Percentiles rank a stretch among this genome's conserved stretches.
phyloP scores from a whole-genome alignment of 2,888 invertebrate species.

The Drosophila planitibia region DNA sequence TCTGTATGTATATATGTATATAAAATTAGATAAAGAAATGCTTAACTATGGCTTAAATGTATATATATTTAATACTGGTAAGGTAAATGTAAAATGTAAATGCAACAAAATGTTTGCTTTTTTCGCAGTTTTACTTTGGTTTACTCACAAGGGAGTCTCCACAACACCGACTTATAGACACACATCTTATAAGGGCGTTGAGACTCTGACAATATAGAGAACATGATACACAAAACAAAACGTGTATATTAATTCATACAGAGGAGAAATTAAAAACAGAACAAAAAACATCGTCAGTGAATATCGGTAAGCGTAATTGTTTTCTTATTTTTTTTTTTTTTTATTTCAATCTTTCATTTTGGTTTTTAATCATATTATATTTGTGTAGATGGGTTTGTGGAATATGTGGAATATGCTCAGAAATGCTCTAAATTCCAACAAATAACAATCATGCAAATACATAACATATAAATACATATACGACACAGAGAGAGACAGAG shows the following conservation, averaged over 20 bases:
- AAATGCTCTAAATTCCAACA: conserved; percentile 16
- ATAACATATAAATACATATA: conserved; percentile 9
- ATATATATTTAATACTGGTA: conserved; percentile 26
- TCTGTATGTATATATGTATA: conserved; percentile 27
- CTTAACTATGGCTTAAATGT: conserved; percentile 25
- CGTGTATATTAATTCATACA: conserved; percentile 75
- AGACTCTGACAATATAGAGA: conserved; percentile 77
- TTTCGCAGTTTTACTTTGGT: conserved; percentile 68
- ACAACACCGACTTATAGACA: conserved; percentile 83
- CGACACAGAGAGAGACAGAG: not conserved
- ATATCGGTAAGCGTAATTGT: conserved; percentile 56
- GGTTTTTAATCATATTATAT: conserved; percentile 24
- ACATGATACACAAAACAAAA: conserved; percentile 73
- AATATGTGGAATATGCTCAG: conserved; percentile 25
- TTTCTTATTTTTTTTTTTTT: conserved; percentile 10
- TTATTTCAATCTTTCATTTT: conserved; percentile 14
- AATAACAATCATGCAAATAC: conserved; percentile 30
- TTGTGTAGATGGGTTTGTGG: conserved; percentile 18
- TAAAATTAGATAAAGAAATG: conserved; percentile 30
- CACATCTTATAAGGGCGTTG: conserved; percentile 80
- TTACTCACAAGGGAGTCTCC: conserved; percentile 84
- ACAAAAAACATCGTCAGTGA: conserved; percentile 61
- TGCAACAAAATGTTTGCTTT: conserved; percentile 9
- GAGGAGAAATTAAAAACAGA: conserved; percentile 70
- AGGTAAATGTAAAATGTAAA: conserved; percentile 36